phyloP scores from a whole-genome alignment of 2,797 vertebrate species.

The Vultur gryphus region DNA sequence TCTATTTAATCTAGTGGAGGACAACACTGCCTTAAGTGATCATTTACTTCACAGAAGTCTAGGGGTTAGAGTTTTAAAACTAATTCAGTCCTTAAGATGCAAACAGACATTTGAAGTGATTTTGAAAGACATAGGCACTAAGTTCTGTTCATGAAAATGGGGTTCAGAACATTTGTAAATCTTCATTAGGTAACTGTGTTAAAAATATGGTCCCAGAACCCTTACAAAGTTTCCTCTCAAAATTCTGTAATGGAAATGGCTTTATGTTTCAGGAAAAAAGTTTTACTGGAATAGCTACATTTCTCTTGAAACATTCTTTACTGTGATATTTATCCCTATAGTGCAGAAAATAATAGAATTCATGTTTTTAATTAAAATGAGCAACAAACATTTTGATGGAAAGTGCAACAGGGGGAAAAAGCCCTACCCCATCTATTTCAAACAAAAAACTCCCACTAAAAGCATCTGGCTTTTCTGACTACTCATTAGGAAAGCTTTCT shows the following conservation, averaged over 20 bases:
- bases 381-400: background rate
- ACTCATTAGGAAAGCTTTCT: background rate
- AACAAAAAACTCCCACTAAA: background rate
- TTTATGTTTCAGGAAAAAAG: background rate
- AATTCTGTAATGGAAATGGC: background rate
- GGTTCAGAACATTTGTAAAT: background rate
- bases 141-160: background rate
- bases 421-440: background rate
- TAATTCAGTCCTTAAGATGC: background rate
- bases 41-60: constrained; percentile 4
- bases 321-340: background rate
- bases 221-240: background rate
- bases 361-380: constrained; percentile 6
- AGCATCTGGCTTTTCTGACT: background rate
- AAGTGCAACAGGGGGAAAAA: background rate
- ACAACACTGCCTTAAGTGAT: constrained; percentile 16
- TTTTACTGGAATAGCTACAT: background rate
- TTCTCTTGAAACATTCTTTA: background rate
- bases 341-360: background rate
- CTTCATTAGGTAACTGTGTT: background rate
- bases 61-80: background rate
- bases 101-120: background rate
- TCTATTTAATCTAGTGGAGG: background rate
- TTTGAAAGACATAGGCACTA: background rate
- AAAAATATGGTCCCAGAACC: background rate